Conservation (phyloP, 2,797 vertebrate species). For the Huso huso region DNA sequence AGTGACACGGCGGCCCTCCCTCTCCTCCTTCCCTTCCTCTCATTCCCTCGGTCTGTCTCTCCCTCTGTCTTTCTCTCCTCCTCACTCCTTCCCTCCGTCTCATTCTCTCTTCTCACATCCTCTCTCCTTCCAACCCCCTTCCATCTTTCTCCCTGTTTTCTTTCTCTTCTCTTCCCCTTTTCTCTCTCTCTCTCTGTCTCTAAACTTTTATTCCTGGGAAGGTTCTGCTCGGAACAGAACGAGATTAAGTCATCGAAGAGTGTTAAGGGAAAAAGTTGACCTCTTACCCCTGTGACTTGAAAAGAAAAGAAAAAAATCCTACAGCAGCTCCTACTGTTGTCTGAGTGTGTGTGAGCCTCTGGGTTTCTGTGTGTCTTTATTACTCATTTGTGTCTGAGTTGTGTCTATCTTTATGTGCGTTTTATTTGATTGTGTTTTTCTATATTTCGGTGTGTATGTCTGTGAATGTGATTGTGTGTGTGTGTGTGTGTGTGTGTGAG, state of each 20-base stretch:
- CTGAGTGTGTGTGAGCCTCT: constrained; percentile 23
- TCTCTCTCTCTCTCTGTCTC: constrained; percentile 35
- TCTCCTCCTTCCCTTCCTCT: not conserved
- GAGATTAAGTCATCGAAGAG: constrained; percentile 90
- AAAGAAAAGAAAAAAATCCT: constrained; percentile 76
- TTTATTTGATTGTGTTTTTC: not conserved
- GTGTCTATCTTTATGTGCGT: constrained; percentile 9
- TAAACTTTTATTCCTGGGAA: constrained; percentile 83
- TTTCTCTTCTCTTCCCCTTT: constrained; percentile 15
- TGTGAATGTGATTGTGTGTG: constrained; percentile 21
- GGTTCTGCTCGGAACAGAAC: constrained; percentile 80
- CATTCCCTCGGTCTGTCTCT: not conserved
- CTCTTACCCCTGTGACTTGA: constrained; percentile 85
- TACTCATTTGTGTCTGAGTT: not conserved
- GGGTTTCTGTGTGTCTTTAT: not conserved
- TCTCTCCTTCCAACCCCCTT: not conserved
- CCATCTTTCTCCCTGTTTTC: not conserved
- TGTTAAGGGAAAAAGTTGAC: constrained; percentile 98
- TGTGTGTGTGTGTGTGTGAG: constrained; percentile 37
- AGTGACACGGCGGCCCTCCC: constrained; percentile 32
- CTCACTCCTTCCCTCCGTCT: constrained; percentile 1
- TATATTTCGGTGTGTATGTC: constrained; percentile 52
- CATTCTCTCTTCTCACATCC: not conserved
- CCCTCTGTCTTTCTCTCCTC: not conserved
- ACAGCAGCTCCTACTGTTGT: constrained; percentile 39